phyloP scores from a whole-genome alignment of 2,888 invertebrate species.

The Dasypogon diadema region DNA sequence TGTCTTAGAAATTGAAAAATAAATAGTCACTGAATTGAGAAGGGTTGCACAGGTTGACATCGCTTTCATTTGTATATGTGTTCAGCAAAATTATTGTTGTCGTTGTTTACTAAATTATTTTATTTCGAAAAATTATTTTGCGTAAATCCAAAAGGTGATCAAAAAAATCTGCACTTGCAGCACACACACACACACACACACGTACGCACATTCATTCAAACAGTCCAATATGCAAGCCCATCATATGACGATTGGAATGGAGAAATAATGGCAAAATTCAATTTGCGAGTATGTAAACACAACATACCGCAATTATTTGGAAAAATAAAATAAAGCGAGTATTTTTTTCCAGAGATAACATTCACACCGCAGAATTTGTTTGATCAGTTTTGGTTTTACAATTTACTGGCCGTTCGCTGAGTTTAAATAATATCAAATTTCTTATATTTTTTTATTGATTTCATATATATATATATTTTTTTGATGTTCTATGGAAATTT shows the following conservation, averaged over 20 bases:
- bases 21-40: background rate
- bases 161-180: slow-evolving; percentile 64
- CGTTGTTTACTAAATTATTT: background rate
- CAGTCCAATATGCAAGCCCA: slow-evolving; percentile 43
- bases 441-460: background rate
- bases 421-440: background rate
- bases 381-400: slow-evolving; percentile 61
- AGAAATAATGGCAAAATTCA: slow-evolving; percentile 46
- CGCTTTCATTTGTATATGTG: slow-evolving; percentile 1
- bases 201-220: slow-evolving; percentile 52
- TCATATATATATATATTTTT: background rate
- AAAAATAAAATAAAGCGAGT: slow-evolving; percentile 51
- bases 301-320: slow-evolving; percentile 39
- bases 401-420: background rate
- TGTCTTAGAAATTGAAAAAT: slow-evolving; percentile 48
- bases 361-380: slow-evolving; percentile 64
- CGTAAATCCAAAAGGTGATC: slow-evolving; percentile 61
- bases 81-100: background rate
- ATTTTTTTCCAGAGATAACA: slow-evolving; percentile 55
- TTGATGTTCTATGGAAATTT: slow-evolving; percentile 30
- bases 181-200: slow-evolving; percentile 50
- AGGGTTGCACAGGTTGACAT: slow-evolving; percentile 29
- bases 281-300: slow-evolving; percentile 7
- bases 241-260: slow-evolving; percentile 28
- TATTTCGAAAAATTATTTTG: background rate